These are phyloP conservation scores for Parascotia fuliginaria DNA, from an alignment of 2,888 invertebrate genomes.

Conservation along the genomic window DNA sequence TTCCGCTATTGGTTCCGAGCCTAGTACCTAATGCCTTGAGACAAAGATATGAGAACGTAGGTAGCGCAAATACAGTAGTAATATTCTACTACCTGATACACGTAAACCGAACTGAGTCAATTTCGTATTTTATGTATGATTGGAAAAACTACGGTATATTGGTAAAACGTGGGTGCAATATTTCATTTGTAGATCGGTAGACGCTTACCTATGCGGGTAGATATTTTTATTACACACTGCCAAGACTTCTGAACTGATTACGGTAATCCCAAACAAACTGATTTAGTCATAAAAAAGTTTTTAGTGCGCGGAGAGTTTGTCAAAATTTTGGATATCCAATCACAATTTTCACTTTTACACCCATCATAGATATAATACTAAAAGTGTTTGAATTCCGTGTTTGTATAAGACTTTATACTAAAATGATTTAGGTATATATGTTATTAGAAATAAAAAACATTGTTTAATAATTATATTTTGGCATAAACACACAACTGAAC, in stretches of 20 bases:
- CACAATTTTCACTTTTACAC: slow-evolving; percentile 40
- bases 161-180: slow-evolving; percentile 26
- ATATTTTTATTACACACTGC: slow-evolving; percentile 25
- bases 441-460: slow-evolving; percentile 5
- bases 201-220: slow-evolving; percentile 20
- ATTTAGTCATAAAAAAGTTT: slow-evolving; percentile 45
- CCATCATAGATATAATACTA: slow-evolving; percentile 31
- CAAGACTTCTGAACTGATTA: slow-evolving; percentile 39
- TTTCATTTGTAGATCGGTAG: slow-evolving; percentile 7
- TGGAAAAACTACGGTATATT: slow-evolving; percentile 37
- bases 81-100: slow-evolving; percentile 40
- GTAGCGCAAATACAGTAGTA: slow-evolving; percentile 42
- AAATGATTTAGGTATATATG: slow-evolving; percentile 7
- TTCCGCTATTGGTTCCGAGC: slow-evolving; percentile 77
- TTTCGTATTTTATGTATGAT: slow-evolving; percentile 45
- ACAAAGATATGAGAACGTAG: slow-evolving; percentile 65
- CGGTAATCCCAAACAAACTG: slow-evolving; percentile 38
- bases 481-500: neutral
- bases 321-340: slow-evolving; percentile 43
- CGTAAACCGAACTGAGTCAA: slow-evolving; percentile 40
- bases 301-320: slow-evolving; percentile 30
- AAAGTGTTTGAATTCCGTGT: slow-evolving; percentile 4
- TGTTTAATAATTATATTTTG: slow-evolving; percentile 4
- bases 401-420: slow-evolving; percentile 6
- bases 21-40: slow-evolving; percentile 68